Percentiles rank a stretch among this genome's conserved stretches.
These are phyloP conservation scores for Pseudocheirus occidentalis DNA, from an alignment of 2,797 vertebrate species.

Conservation along the genomic window DNA sequence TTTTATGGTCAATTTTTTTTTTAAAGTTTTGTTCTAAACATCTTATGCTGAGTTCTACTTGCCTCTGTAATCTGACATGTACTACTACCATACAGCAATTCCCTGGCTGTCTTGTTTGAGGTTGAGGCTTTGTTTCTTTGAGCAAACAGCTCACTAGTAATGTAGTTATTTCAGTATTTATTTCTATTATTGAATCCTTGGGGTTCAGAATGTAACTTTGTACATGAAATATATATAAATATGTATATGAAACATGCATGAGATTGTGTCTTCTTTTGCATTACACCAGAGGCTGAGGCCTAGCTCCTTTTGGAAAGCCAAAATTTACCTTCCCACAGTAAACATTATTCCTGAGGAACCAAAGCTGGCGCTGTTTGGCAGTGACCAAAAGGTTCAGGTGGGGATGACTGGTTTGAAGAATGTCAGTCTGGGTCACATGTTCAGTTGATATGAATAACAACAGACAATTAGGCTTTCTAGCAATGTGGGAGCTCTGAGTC, in stretches of 20 bases:
- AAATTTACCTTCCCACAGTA: neutral
- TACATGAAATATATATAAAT: constrained; percentile 96
- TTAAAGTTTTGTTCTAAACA: constrained; percentile 86
- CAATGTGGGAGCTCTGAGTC: constrained; percentile 24
- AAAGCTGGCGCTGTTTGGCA: neutral
- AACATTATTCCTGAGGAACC: neutral
- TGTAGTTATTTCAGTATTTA: constrained; percentile 99
- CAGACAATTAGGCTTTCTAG: constrained; percentile 29
- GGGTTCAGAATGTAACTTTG: constrained; percentile 99
- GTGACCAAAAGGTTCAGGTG: neutral
- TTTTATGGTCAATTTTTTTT: constrained; percentile 88
- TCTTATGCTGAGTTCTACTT: constrained; percentile 86
- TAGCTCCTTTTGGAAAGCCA: constrained; percentile 50
- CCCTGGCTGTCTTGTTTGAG: constrained; percentile 86
- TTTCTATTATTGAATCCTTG: constrained; percentile 95
- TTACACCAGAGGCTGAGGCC: neutral
- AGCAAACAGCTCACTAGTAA: constrained; percentile 86
- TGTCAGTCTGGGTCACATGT: neutral
- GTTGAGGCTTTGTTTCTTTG: constrained; percentile 86
- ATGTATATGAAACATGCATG: constrained; percentile 91
- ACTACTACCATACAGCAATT: constrained; percentile 82
- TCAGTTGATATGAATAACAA: neutral
- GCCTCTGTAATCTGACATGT: constrained; percentile 86
- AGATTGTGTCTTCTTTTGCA: constrained; percentile 81
- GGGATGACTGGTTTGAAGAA: neutral